Conservation (phyloP, 2,888 invertebrate genomes). For the Drosophila stalkeri region DNA sequence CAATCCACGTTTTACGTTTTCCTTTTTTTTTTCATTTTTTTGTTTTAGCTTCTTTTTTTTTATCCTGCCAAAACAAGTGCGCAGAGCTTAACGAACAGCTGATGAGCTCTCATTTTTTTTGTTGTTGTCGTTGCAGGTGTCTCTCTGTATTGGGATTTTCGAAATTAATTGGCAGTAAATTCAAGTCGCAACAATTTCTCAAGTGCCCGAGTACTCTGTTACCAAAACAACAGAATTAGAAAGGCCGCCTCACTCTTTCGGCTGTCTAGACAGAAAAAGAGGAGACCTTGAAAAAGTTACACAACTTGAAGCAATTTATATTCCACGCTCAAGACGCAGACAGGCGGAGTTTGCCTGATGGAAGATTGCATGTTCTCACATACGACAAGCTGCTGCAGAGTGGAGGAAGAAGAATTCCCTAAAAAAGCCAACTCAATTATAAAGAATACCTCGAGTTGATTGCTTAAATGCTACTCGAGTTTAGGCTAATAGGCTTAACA, state of each 20-base stretch:
- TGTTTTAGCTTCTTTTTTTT: not conserved
- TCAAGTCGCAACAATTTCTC: slow-evolving; percentile 41
- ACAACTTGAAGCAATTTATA: slow-evolving; percentile 30
- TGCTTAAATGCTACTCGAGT: not conserved
- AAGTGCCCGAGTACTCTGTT: slow-evolving; percentile 46
- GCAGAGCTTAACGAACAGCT: slow-evolving; percentile 18
- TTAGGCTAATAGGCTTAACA: not conserved
- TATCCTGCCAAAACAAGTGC: not conserved
- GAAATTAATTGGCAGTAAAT: slow-evolving; percentile 65
- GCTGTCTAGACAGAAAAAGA: slow-evolving; percentile 47
- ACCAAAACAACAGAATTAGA: slow-evolving; percentile 59
- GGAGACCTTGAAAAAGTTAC: slow-evolving; percentile 43
- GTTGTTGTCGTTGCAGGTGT: slow-evolving; percentile 6
- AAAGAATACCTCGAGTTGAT: slow-evolving; percentile 6
- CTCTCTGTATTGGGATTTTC: slow-evolving; percentile 38
- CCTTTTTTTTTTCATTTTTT: not conserved
- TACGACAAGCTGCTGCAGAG: not conserved
- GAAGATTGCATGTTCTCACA: slow-evolving; percentile 3
- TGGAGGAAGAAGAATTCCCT: not conserved
- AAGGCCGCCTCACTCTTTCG: slow-evolving; percentile 14
- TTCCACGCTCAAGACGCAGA: slow-evolving; percentile 12
- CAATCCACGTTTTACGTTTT: slow-evolving; percentile 3
- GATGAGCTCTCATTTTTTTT: slow-evolving; percentile 28
- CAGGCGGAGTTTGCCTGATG: slow-evolving; percentile 1
- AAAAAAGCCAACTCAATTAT: slow-evolving; percentile 1